These are phyloP conservation scores for Nebria ingens DNA, from an alignment of 1,140 invertebrate species.

Conservation along the genomic window DNA sequence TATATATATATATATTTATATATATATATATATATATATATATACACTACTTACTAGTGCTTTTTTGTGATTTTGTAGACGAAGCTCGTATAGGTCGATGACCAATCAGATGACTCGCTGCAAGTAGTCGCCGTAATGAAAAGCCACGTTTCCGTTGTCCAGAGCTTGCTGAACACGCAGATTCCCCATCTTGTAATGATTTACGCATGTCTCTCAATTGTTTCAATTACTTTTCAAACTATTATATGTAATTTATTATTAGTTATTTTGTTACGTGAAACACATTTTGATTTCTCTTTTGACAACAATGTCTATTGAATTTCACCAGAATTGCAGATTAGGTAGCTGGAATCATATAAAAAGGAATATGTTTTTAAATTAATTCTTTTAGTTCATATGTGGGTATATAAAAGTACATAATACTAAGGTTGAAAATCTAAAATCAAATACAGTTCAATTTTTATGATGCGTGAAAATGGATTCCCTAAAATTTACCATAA, in stretches of 20 bases:
- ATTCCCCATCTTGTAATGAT: background rate
- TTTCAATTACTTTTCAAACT: background rate
- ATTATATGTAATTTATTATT: background rate
- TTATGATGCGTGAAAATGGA: too few species aligned
- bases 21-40: background rate
- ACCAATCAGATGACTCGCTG: background rate
- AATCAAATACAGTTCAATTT: too few species aligned
- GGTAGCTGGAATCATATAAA: too few species aligned
- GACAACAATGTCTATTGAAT: too few species aligned
- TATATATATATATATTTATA: background rate
- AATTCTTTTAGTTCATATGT: too few species aligned
- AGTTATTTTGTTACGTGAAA: too few species aligned
- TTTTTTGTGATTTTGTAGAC: background rate
- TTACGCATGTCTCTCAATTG: slow-evolving; percentile 1
- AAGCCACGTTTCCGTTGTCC: background rate
- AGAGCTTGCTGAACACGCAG: background rate
- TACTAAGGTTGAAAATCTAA: too few species aligned
- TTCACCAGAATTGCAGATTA: too few species aligned
- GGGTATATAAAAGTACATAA: too few species aligned
- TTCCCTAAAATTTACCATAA: too few species aligned
- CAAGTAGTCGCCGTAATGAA: background rate
- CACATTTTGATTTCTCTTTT: too few species aligned
- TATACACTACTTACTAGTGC: background rate
- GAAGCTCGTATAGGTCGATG: background rate
- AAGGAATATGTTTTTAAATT: too few species aligned